These are phyloP conservation scores for western clawed frog (Xenopus tropicalis) DNA, from an alignment of 2,113 vertebrate species.

Conservation along the genomic window UCB_Xtro_10.0 CM004443.2:162721001-162721500, in stretches of 20 bases:
- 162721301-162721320: slow-evolving; percentile 62
- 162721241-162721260: neutral
- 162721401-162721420: slow-evolving; percentile 77
- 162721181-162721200: slow-evolving; percentile 9
- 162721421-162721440: slow-evolving; percentile 84
- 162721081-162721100: slow-evolving; percentile 58
- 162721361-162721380: slow-evolving; percentile 84
- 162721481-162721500: slow-evolving; percentile 67
- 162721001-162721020: slow-evolving; percentile 89
- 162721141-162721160: slow-evolving; percentile 56
- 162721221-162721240: slow-evolving; percentile 66
- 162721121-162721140: slow-evolving; percentile 48
- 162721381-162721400: slow-evolving; percentile 71
- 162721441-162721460: slow-evolving; percentile 70
- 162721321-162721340: slow-evolving; percentile 68
- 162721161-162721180: slow-evolving; percentile 46
- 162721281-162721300: slow-evolving; percentile 56
- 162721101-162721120: slow-evolving; percentile 44
- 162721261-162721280: slow-evolving; percentile 46
- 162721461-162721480: slow-evolving; percentile 50
- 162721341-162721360: slow-evolving; percentile 75
- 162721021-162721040: slow-evolving; percentile 90
- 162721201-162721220: slow-evolving; percentile 52
- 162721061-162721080: slow-evolving; percentile 76
- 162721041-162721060: slow-evolving; percentile 60